Conservation (phyloP, 2,888 invertebrate species). For the Oscheius sp. region DNA sequence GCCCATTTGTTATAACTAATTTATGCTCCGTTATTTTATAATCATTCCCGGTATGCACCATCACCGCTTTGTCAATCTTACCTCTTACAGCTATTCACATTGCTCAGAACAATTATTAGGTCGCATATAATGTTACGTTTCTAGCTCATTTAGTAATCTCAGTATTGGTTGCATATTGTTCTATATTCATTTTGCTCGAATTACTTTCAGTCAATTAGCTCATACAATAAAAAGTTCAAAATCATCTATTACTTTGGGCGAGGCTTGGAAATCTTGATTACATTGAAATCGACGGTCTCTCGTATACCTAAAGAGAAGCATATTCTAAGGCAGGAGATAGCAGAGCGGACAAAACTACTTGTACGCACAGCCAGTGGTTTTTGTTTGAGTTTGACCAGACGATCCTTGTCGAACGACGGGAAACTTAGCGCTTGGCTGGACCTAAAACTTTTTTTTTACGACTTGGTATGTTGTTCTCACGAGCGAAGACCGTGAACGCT, state of each 20-base stretch:
- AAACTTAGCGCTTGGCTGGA: background rate
- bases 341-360: background rate
- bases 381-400: background rate
- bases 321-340: no score
- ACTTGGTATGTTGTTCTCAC: background rate
- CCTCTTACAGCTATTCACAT: slow-evolving; percentile 1
- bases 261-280: background rate
- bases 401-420: background rate
- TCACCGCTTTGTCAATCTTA: background rate
- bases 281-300: background rate
- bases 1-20: background rate
- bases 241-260: no score
- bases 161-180: background rate
- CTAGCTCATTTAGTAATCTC: background rate
- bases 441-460: background rate
- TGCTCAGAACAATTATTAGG: background rate
- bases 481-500: no score
- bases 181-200: background rate
- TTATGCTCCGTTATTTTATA: background rate
- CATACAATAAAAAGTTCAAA: background rate
- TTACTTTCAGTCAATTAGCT: background rate
- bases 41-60: slow-evolving; percentile 21
- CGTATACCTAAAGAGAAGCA: background rate
- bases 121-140: background rate
- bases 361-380: slow-evolving; percentile 21